Evolutionary conservation across 1,140 invertebrate species (phyloP), one percentile per base, ranked within the genome.

Genomic region (Oryctes rhinoceros): DNA sequence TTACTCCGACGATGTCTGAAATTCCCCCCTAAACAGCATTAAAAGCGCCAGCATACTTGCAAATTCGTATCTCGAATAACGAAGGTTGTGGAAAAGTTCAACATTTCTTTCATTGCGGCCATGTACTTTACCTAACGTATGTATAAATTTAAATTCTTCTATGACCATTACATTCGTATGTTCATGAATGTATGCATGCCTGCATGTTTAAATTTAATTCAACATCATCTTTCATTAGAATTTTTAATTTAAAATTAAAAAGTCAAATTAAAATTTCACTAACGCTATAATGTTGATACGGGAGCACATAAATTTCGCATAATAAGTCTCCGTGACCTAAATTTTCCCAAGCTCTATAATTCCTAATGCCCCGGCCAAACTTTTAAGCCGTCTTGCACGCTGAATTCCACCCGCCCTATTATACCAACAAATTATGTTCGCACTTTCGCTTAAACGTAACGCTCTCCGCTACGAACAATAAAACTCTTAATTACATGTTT

Each of bases 281-380:
- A 35, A 35, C 65, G 65, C 65, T 24, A 1, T 67, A 67, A 67
- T 67, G 65, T 67, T 67, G 65, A 67, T 67, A 24, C 65, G 65
- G 65, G 65, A 67, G 65, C 65, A 67, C 65, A 67, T 67, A 67
- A 67, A 67, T 67, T 67, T 67, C 65, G 20, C 65, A 67, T 67
- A 67, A 67, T 67, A 67, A 67, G 65, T 67, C 65, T 67, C 20
- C 11, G 65, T 67, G 65, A 67, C 65, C 65, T 35, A 67, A 67
- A 67, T 67, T 67, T 67, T 67, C 65, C 2, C 65, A 35, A 18
- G 65, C 65, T 18, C 30, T 67, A 67, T 67, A 67, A 67, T 67
- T 67, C 65, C 65, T 67, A 67, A 67, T 67, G 65, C 65, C 30
- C 65, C 4, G 20, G 65, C 65, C 65, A 67, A 67, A 67, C 20